Conservation (phyloP, 2,113 vertebrate species). For the Notothenia coriiceps region DNA sequence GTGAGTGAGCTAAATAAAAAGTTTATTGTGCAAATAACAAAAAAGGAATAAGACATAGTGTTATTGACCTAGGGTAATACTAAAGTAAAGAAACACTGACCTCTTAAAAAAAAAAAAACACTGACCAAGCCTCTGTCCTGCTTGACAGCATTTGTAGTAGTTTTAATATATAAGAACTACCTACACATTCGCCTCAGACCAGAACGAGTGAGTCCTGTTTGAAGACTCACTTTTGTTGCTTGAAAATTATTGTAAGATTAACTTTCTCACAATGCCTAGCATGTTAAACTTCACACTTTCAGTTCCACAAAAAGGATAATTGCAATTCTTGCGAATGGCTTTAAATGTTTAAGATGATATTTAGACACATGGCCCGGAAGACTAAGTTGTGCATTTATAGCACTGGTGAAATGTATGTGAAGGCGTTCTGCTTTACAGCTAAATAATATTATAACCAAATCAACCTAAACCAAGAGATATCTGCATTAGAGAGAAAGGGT, state of each 20-base stretch:
- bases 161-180: conserved; percentile 23
- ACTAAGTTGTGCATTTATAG: conserved; percentile 42
- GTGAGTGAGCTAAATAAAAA: conserved; percentile 44
- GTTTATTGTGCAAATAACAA: conserved; percentile 74
- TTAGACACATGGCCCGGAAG: conserved; percentile 58
- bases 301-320: conserved; percentile 1
- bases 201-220: conserved; percentile 9
- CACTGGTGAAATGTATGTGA: conserved; percentile 6
- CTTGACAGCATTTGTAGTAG: conserved; percentile 9
- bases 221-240: too few relatives aligned
- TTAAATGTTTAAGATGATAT: not conserved
- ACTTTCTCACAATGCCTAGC: not conserved
- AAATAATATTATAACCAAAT: conserved; percentile 5
- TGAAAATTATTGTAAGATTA: not conserved
- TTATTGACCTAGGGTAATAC: conserved; percentile 59
- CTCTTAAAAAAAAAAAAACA: conserved; percentile 28
- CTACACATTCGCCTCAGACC: conserved; percentile 30
- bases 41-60: conserved; percentile 61
- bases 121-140: not conserved
- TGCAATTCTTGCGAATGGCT: not conserved
- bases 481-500: not conserved
- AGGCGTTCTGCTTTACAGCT: conserved; percentile 6
- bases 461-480: not conserved
- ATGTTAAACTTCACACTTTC: conserved; percentile 18
- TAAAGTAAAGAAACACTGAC: conserved; percentile 58